phyloP scores from a whole-genome alignment of 2,888 invertebrate species.

The Oasisia sp. region DNA sequence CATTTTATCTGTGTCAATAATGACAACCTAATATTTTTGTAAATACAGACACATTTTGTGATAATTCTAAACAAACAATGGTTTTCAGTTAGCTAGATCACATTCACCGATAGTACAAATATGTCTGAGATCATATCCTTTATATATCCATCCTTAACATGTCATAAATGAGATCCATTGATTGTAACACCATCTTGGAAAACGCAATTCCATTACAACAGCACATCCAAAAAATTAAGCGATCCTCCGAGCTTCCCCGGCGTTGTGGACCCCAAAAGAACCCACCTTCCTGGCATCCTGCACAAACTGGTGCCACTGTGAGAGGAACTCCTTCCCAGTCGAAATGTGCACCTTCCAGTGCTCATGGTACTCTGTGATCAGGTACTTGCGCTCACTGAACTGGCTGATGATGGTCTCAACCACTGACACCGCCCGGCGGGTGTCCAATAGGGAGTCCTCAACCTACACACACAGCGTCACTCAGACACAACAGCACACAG shows the following conservation, averaged over 20 bases:
- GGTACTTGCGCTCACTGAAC: constrained; percentile 59
- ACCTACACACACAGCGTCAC: constrained; percentile 48
- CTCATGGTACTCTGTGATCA: constrained; percentile 76
- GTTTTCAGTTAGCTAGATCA: no score
- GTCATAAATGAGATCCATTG: no score
- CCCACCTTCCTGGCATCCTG: constrained; percentile 76
- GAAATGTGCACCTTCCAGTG: constrained; percentile 77
- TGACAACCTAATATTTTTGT: not conserved
- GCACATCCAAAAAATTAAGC: not conserved
- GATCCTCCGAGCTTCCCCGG: not conserved
- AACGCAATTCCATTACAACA: not conserved
- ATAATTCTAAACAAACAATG: no score
- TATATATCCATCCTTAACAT: no score
- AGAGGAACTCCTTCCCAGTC: constrained; percentile 67
- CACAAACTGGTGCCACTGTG: constrained; percentile 69
- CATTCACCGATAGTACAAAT: no score
- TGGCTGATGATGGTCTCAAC: constrained; percentile 59
- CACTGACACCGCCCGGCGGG: constrained; percentile 53
- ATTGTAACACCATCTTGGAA: no score
- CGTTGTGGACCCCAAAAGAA: not conserved
- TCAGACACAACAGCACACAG: not conserved
- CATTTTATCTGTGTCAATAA: not conserved
- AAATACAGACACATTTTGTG: no score
- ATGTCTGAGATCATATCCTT: no score
- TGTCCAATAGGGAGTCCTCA: constrained; percentile 59